Evolutionary conservation across 2,888 invertebrate genomes (phyloP), one percentile per base, ranked within the genome.

Genomic region (Eulithis testata): DNA sequence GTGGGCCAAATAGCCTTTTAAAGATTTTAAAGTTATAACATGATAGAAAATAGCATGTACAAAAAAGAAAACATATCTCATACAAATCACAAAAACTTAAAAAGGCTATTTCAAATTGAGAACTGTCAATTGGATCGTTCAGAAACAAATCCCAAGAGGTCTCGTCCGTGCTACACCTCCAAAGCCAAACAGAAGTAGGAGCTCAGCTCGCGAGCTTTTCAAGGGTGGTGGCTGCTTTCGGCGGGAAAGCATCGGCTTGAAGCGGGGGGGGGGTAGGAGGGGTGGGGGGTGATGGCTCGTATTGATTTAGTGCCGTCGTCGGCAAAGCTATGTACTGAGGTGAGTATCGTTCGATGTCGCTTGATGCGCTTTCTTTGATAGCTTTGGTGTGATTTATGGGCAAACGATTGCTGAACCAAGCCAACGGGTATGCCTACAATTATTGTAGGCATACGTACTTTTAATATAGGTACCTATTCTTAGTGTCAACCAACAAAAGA

Each of bases 231-330:
- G 89, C 81, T 87, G 89, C 92, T 92, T 92, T 91, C 91, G 91
- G 91, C 91, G 91, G 91, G 88, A 90, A 90, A 88, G 86, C 86
- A 85, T 81, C 81, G 83, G 89, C 86, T 87, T 87, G 84, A 83
- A 83, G 82, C 79, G 82, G 73, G 70, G 69, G 73, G 70, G 69
- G 73, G 78, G 73, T 77, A 80, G 79, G 73, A 82, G 83, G 84
- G 87, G 51, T 8, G 63, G 63, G 88, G 89, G 82, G 89, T 91
- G 93, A 93, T 92, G 93, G 92, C 89, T 90, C 91, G 93, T 93
- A 93, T 93, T 93, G 93, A 93, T 93, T 93, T 93, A 93, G 93
- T 93, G 93, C 93, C 93, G 92, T 93, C 93, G 93, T 92, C 93
- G 93, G 89, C 90, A 90, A 80, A 85, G 90, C 91, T 91, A 91